Base-by-base conservation (phyloP, 2,888 invertebrate genomes). In the Xanthostigma xanthostigma region DNA sequence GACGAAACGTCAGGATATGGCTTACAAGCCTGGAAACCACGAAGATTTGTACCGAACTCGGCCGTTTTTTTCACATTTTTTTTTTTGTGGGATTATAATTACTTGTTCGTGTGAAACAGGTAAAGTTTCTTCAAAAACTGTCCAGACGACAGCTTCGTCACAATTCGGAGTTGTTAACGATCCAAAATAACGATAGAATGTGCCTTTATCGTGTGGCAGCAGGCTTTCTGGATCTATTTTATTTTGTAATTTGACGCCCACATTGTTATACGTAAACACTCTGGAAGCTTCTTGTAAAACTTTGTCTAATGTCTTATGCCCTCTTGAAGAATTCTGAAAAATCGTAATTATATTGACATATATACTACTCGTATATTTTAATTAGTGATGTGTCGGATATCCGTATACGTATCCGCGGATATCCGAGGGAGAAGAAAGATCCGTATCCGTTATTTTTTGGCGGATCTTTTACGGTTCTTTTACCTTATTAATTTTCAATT, bases 151-250 rank as follows among this genome's bases (percentile, higher is more conserved):
- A 0, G 73, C 73, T 62, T 87, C 86, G 46, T 76, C 75, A 60
- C 86, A 87, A 41, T 67, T 69, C 9, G 86, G 86, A 0, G 85
- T 84, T 3, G 86, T 86, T 53, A 87, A 66, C 0, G 86, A 86
- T 0, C 86, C 86, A 2, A 74, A 65, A 59, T 86, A 86, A 33
- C 79, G 72, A 62, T 74, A 84, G 59, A 75, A 81, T 0, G 65
- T 63, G 1, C 67, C 65, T 14, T 65, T 64, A 55, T 76, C 68
- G 17, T 69, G 65, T 6, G 79, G 78, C 38, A 85, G 57, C 46
- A 84, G 68, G 11, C 70, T 65, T 14, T 70, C 58, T 1, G 69
- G 64, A 3, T 62, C 53, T 35, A 66, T 49, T 17, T 61, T 58
- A 1, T 52, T 50, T 33, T 6, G 27, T 27, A 27, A 50, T 3